A percentile compares a stretch with the other conserved stretches of the same genome.
phyloP scores from a whole-genome alignment of 2,888 invertebrate species.

The Cordilura impudica region DNA sequence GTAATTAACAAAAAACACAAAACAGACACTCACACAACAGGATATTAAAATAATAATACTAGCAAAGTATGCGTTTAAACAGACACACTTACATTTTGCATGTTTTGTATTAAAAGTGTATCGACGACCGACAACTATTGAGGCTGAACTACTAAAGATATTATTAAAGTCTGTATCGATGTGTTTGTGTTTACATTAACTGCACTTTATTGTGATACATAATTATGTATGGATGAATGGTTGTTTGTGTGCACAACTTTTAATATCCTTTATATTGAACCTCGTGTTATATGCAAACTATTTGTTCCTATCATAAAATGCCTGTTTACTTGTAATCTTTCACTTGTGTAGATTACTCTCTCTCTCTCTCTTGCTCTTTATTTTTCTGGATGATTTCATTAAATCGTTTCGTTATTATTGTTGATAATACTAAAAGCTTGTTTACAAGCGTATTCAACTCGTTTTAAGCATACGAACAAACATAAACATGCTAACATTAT shows the following conservation, averaged over 20 bases:
- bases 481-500: background rate
- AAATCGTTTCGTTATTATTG: conserved; percentile 24
- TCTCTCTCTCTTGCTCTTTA: background rate
- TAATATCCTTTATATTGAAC: conserved; percentile 34
- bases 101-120: conserved; percentile 1
- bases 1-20: conserved; percentile 17
- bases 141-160: background rate
- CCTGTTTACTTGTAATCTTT: background rate
- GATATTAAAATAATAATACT: background rate
- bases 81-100: background rate
- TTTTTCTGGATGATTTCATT: conserved; percentile 2
- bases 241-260: conserved; percentile 29
- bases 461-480: background rate
- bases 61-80: background rate
- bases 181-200: conserved; percentile 21
- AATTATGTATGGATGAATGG: conserved; percentile 23
- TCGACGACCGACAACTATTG: conserved; percentile 2
- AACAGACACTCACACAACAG: background rate
- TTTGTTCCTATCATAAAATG: background rate
- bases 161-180: background rate
- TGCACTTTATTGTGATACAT: conserved; percentile 44
- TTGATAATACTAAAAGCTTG: conserved; percentile 52
- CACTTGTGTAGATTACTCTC: background rate
- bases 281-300: background rate
- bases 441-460: conserved; percentile 26